Percentiles rank a stretch among this genome's conserved stretches.
Evolutionary conservation across 2,888 invertebrate species (phyloP).

Genomic region (Melangyna quadrimaculata): DNA sequence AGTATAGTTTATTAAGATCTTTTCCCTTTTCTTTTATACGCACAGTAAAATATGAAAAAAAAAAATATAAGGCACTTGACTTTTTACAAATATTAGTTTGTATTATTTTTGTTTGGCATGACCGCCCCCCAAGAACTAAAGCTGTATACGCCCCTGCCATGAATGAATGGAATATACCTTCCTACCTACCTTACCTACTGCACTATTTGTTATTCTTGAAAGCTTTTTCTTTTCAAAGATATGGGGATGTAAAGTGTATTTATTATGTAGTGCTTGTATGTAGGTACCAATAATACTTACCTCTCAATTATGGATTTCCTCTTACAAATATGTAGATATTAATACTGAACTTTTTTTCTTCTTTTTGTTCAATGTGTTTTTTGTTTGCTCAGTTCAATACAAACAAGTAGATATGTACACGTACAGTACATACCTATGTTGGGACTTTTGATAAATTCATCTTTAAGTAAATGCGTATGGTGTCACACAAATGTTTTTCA

Average conservation of each 20-base stretch:
- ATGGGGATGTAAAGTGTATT: not conserved
- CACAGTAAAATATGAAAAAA: too few species aligned
- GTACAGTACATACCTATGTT: not conserved
- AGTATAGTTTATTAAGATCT: too few species aligned
- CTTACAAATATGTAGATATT: not conserved
- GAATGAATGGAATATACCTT: constrained; percentile 12
- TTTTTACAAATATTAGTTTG: too few species aligned
- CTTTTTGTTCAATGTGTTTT: too few species aligned
- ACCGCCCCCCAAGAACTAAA: too few species aligned
- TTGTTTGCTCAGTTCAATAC: too few species aligned
- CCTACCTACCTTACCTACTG: not conserved
- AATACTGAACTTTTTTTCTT: not conserved
- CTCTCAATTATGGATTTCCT: constrained; percentile 5
- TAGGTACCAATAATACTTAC: not conserved
- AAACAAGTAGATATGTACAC: too few species aligned
- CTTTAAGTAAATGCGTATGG: not conserved
- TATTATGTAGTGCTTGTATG: not conserved
- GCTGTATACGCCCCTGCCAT: too few species aligned
- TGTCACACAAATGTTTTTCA: not conserved
- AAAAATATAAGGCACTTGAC: too few species aligned
- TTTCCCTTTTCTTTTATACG: too few species aligned
- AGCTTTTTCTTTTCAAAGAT: constrained; percentile 20
- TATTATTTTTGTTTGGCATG: too few species aligned
- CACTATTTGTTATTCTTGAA: constrained; percentile 2
- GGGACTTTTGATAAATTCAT: not conserved